Conservation (phyloP, 2,888 invertebrate species). For the Mythimna pallens region DNA sequence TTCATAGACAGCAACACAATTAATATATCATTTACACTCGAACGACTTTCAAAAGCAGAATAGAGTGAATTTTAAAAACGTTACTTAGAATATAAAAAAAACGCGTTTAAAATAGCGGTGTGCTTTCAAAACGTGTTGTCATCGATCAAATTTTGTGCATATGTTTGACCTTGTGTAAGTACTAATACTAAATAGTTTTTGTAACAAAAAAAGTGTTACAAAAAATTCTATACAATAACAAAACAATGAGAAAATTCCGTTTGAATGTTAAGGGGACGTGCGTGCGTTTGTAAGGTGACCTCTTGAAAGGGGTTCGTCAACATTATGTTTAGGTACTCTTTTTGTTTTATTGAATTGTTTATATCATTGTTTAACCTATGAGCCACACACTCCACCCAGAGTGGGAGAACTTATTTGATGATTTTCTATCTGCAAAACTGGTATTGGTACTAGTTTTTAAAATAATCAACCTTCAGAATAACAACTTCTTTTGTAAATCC, state of each 20-base stretch:
- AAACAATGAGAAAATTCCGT: conserved; percentile 72
- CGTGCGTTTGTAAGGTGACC: neutral
- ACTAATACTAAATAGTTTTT: conserved; percentile 62
- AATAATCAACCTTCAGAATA: neutral
- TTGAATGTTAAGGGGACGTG: conserved; percentile 69
- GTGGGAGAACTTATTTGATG: no score
- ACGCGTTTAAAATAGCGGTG: conserved; percentile 42
- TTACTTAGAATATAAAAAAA: conserved; percentile 27
- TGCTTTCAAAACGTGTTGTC: conserved; percentile 69
- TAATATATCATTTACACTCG: conserved; percentile 32
- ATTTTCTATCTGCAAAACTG: no score
- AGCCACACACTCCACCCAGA: no score
- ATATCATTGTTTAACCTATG: neutral
- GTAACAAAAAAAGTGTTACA: conserved; percentile 64
- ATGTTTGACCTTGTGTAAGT: conserved; percentile 67
- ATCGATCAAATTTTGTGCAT: conserved; percentile 77
- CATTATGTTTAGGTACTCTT: neutral
- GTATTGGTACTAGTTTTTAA: neutral
- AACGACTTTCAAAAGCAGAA: conserved; percentile 23
- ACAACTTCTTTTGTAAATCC: neutral
- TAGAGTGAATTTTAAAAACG: conserved; percentile 27
- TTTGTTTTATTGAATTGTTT: conserved; percentile 6
- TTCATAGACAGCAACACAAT: neutral
- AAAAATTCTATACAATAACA: conserved; percentile 70
- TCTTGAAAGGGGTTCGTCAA: conserved; percentile 15